These are phyloP conservation scores for Sphecodes monilicornis DNA, from an alignment of 2,888 invertebrate genomes.

Conservation along the genomic window DNA sequence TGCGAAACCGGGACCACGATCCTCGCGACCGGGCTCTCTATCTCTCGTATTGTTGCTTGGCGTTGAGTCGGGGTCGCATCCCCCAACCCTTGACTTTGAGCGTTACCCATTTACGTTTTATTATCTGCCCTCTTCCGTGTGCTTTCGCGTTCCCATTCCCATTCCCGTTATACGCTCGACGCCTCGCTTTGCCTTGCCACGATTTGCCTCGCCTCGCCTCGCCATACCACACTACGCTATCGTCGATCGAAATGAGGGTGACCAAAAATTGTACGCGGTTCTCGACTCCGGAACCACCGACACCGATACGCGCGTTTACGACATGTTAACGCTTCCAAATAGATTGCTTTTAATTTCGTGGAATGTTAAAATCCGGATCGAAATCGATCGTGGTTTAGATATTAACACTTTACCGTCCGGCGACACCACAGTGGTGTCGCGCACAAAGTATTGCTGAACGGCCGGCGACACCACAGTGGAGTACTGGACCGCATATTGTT, in stretches of 20 bases:
- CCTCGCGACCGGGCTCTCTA: slow-evolving; percentile 65
- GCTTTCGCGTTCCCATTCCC: slow-evolving; percentile 21
- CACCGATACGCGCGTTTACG: slow-evolving; percentile 22
- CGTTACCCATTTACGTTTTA: slow-evolving; percentile 80
- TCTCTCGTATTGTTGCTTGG: slow-evolving; percentile 77
- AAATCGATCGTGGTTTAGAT: neutral
- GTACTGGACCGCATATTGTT: no score
- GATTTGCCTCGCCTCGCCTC: no score
- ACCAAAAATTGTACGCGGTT: slow-evolving; percentile 11
- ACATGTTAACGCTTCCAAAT: slow-evolving; percentile 18
- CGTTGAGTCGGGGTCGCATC: slow-evolving; percentile 71
- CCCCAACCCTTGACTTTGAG: slow-evolving; percentile 78
- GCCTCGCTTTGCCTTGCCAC: neutral
- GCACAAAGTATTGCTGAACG: no score
- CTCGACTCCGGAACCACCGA: neutral
- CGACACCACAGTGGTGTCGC: no score
- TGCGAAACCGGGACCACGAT: slow-evolving; percentile 76
- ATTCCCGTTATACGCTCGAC: slow-evolving; percentile 21
- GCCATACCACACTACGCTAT: slow-evolving; percentile 12
- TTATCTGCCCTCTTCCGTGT: slow-evolving; percentile 78
- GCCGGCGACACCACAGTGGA: no score
- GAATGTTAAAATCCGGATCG: neutral
- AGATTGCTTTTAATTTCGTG: neutral
- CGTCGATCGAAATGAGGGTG: slow-evolving; percentile 27
- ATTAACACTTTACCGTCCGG: neutral